These are phyloP conservation scores for Thinocorus orbignyianus DNA, from an alignment of 2,113 vertebrate genomes.

Conservation along the genomic window DNA sequence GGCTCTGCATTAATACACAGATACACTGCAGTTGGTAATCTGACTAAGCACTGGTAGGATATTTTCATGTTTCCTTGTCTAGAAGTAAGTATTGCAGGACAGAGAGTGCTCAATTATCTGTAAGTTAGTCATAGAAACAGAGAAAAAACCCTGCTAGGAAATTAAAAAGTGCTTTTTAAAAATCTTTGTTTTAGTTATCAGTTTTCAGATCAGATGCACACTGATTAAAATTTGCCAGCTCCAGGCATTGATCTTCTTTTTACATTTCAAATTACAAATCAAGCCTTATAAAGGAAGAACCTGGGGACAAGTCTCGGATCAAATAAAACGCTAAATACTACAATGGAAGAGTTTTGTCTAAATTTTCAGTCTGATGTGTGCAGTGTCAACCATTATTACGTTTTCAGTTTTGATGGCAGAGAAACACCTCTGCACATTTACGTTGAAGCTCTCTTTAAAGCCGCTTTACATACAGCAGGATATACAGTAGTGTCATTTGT, in stretches of 20 bases:
- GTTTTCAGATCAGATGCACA: not conserved
- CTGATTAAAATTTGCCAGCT: not conserved
- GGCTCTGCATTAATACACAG: not conserved
- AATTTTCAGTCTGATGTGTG: not conserved
- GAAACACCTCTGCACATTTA: not conserved
- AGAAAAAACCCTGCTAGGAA: not conserved
- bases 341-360: not conserved
- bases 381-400: not conserved
- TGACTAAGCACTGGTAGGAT: not conserved
- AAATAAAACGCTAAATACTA: not conserved
- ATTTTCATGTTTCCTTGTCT: not conserved
- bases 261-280: not conserved
- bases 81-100: not conserved
- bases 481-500: not conserved
- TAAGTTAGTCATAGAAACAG: not conserved
- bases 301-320: not conserved
- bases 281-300: not conserved
- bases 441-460: not conserved
- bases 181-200: not conserved
- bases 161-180: not conserved
- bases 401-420: not conserved
- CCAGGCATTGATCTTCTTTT: not conserved
- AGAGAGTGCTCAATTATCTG: not conserved
- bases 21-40: not conserved
- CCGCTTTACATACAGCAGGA: not conserved